Evolutionary conservation across 2,888 invertebrate genomes (phyloP).

Genomic region (Zonitis immaculata): DNA sequence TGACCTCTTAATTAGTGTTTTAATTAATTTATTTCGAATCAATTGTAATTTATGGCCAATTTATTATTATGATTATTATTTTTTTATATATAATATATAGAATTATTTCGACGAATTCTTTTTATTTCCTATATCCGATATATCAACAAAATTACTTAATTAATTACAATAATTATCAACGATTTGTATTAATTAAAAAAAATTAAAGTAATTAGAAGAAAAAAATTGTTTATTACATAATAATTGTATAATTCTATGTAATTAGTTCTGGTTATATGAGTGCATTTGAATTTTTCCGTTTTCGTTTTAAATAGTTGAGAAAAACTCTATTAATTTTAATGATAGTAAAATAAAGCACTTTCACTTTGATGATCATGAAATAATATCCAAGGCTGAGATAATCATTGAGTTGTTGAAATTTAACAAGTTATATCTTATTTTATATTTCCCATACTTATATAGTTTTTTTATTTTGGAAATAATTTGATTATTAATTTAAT

Average conservation of each 20-base stretch:
- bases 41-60: conserved; percentile 1
- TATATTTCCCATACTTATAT: too few species aligned
- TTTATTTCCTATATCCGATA: too few species aligned
- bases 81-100: neutral
- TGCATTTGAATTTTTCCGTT: neutral
- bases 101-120: neutral
- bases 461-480: too few species aligned
- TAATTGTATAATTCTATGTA: neutral
- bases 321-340: neutral
- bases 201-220: neutral
- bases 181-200: neutral
- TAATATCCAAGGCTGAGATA: neutral
- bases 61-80: neutral
- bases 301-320: too few species aligned
- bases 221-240: neutral
- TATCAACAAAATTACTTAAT: too few species aligned
- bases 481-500: too few species aligned
- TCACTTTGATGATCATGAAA: neutral
- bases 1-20: conserved; percentile 12
- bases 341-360: neutral
- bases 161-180: neutral
- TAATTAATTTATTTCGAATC: conserved; percentile 12
- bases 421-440: neutral
- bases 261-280: neutral
- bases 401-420: neutral